phyloP scores from a whole-genome alignment of 37 sponge, comb jelly and placozoan species.

The Agelas oroides region DNA sequence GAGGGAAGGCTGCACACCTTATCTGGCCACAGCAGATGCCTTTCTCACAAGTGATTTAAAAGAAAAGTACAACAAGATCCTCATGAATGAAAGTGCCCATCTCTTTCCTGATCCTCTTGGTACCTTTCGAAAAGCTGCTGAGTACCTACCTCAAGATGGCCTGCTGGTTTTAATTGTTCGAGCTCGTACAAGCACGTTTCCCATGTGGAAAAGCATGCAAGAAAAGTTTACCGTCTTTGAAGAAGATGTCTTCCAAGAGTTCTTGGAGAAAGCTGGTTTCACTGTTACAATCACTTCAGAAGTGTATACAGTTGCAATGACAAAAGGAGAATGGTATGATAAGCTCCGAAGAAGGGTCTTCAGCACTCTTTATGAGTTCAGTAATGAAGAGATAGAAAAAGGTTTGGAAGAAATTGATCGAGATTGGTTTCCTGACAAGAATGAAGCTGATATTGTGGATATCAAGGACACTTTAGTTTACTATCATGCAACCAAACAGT shows the following conservation, averaged over 20 bases:
- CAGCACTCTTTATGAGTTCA: slow-evolving; percentile 9
- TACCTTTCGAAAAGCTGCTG: neutral
- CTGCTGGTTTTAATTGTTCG: neutral
- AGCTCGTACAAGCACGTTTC: neutral
- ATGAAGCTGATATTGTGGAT: slow-evolving; percentile 8
- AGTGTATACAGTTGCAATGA: slow-evolving; percentile 5
- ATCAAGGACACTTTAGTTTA: slow-evolving; percentile 1
- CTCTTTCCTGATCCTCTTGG: slow-evolving; percentile 11
- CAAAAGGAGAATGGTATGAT: slow-evolving; percentile 2
- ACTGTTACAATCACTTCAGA: neutral
- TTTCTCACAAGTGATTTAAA: neutral
- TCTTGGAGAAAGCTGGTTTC: slow-evolving; percentile 1
- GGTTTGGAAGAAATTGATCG: slow-evolving; percentile 24
- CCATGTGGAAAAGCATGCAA: neutral
- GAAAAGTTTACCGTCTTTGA: neutral
- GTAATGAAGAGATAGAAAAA: slow-evolving; percentile 29
- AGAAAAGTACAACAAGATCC: neutral
- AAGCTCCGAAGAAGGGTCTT: slow-evolving; percentile 16
- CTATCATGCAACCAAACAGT: neutral
- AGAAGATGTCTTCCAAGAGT: neutral
- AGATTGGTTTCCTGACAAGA: slow-evolving; percentile 17
- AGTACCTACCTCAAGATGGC: slow-evolving; percentile 5
- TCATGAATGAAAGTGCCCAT: slow-evolving; percentile 19
- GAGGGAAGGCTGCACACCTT: neutral
- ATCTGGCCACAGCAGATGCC: slow-evolving; percentile 5